Conservation (phyloP, 2,113 vertebrate species). For the Panthera uncia region DNA sequence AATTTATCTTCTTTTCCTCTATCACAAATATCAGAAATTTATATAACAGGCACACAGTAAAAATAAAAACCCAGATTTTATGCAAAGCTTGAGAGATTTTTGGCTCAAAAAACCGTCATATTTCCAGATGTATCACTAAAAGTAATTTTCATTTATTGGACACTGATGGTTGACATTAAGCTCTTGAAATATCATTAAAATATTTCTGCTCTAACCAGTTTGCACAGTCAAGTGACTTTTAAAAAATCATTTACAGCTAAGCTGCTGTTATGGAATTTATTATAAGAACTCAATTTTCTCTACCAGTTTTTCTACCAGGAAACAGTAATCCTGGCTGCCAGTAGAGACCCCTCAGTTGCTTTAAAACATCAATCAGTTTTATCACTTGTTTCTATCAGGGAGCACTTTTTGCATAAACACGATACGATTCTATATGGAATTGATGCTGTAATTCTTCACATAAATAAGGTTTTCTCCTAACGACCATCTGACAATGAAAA, state of each 20-base stretch:
- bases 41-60: slow-evolving; percentile 27
- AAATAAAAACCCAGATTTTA: slow-evolving; percentile 60
- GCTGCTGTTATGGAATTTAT: slow-evolving; percentile 64
- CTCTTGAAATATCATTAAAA: slow-evolving; percentile 75
- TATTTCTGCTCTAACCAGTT: slow-evolving; percentile 75
- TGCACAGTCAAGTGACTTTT: slow-evolving; percentile 76
- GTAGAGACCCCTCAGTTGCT: neutral
- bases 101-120: slow-evolving; percentile 50
- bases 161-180: slow-evolving; percentile 76
- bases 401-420: slow-evolving; percentile 30
- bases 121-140: slow-evolving; percentile 77
- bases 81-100: slow-evolving; percentile 66
- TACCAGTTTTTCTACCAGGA: slow-evolving; percentile 29
- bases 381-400: neutral
- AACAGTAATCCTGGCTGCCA: slow-evolving; percentile 8
- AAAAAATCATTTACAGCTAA: slow-evolving; percentile 70
- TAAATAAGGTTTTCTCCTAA: neutral
- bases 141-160: slow-evolving; percentile 75
- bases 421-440: neutral
- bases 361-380: slow-evolving; percentile 37
- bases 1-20: slow-evolving; percentile 62
- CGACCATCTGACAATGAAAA: neutral
- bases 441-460: neutral
- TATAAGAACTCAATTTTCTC: slow-evolving; percentile 68
- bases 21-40: slow-evolving; percentile 53